These are phyloP conservation scores for Turritopsis rubra DNA, from an alignment of 30 jellyfish, hydroid and myxozoan species.

Conservation along the genomic window DNA sequence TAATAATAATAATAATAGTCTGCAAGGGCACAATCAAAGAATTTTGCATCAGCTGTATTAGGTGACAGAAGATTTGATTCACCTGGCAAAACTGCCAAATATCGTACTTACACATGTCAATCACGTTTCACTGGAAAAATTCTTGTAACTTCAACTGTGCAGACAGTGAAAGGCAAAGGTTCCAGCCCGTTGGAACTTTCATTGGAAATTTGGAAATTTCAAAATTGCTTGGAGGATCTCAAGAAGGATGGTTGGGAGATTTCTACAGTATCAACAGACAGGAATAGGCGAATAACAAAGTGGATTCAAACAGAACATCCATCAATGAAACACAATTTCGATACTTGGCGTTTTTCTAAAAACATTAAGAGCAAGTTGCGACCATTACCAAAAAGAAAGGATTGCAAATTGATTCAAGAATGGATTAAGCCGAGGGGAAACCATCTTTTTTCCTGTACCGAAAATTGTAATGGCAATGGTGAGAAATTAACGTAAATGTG, in stretches of 20 bases:
- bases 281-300: not conserved
- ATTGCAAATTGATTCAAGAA: not conserved
- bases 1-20: too few species aligned
- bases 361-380: not conserved
- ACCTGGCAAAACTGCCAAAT: constrained; percentile 19
- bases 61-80: constrained; percentile 21
- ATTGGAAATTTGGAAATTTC: not conserved
- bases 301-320: not conserved
- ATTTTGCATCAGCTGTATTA: too few species aligned
- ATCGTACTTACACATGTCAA: constrained; percentile 7
- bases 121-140: not conserved
- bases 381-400: not conserved
- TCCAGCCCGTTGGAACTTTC: constrained; percentile 11
- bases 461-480: not conserved
- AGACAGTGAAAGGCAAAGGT: constrained; percentile 11
- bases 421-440: not conserved
- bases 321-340: not conserved
- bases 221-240: too few species aligned
- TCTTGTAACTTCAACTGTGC: constrained; percentile 1
- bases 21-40: too few species aligned
- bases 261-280: not conserved
- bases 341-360: not conserved
- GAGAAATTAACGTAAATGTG: not conserved
- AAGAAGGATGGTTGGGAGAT: not conserved
- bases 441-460: not conserved